Evolutionary conservation across 2,113 vertebrate species (phyloP).

Genomic region (Glaucomys volans): DNA sequence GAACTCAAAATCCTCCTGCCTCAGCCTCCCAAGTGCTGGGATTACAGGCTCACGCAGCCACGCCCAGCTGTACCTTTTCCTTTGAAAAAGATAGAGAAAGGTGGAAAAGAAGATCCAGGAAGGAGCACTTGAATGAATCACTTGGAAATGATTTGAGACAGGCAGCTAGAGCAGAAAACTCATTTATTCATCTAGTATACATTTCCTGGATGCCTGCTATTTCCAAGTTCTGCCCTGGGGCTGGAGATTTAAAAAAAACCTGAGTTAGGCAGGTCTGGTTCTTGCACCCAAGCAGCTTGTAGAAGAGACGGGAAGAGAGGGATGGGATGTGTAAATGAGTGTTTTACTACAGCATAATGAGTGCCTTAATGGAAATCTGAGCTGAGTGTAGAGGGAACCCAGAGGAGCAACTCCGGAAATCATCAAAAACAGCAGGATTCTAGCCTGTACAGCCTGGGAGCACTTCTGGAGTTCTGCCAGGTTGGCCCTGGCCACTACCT

Average conservation of each 20-base stretch:
- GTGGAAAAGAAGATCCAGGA: not conserved
- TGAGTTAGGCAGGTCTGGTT: not conserved
- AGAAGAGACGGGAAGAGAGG: not conserved
- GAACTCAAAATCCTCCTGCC: too few species aligned
- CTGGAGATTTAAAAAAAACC: constrained; percentile 56
- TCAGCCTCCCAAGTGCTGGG: too few species aligned
- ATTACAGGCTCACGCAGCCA: too few species aligned
- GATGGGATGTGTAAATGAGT: not conserved
- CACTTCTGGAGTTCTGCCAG: not conserved
- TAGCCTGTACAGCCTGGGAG: not conserved
- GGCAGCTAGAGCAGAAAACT: constrained; percentile 20
- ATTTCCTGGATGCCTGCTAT: not conserved
- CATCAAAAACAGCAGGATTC: not conserved
- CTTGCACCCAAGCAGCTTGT: not conserved
- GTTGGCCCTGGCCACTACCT: not conserved
- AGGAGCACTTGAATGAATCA: not conserved
- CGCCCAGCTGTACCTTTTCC: too few species aligned
- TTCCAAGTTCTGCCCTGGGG: not conserved
- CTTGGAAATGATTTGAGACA: not conserved
- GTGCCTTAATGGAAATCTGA: not conserved
- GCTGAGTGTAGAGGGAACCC: not conserved
- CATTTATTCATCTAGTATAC: not conserved
- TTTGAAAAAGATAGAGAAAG: not conserved
- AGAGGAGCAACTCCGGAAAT: constrained; percentile 25
- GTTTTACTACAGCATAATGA: constrained; percentile 1